These are phyloP conservation scores for Chloroceryle inda DNA, from an alignment of 2,797 vertebrate species.

Conservation along the genomic window DNA sequence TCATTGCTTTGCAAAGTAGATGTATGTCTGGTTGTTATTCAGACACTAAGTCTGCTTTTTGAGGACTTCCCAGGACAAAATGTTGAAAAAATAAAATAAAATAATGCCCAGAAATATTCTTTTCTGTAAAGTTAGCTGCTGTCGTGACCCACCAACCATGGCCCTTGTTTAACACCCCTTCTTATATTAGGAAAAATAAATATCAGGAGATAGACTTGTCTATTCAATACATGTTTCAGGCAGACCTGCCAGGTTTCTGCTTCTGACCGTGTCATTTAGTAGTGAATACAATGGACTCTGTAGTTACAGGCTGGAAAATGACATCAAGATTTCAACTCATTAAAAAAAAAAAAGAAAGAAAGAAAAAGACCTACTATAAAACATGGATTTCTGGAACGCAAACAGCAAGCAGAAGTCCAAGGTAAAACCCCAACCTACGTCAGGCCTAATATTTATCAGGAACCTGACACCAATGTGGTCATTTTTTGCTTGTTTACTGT, in stretches of 20 bases:
- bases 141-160: accelerated
- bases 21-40: conserved; percentile 21
- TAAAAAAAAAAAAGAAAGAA: background rate
- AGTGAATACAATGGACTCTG: conserved; percentile 11
- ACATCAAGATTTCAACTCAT: conserved; percentile 32
- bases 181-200: conserved; percentile 16
- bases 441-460: conserved; percentile 81
- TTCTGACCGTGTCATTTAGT: background rate
- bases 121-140: conserved; percentile 18
- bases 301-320: background rate
- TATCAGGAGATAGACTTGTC: background rate
- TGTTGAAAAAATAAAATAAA: background rate
- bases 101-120: background rate
- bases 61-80: background rate
- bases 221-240: background rate
- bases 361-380: background rate
- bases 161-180: background rate
- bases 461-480: conserved; percentile 71
- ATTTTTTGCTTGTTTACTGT: conserved; percentile 72
- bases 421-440: conserved; percentile 75
- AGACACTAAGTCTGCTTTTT: conserved; percentile 3
- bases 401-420: conserved; percentile 64
- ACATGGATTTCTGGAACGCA: conserved; percentile 57
- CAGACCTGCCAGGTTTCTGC: conserved; percentile 8
- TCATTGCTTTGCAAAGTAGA: conserved; percentile 18